Evolutionary conservation across 2,797 vertebrate species (phyloP), one percentile per base, ranked within the genome.

Genomic region (Myotis planiceps): DNA sequence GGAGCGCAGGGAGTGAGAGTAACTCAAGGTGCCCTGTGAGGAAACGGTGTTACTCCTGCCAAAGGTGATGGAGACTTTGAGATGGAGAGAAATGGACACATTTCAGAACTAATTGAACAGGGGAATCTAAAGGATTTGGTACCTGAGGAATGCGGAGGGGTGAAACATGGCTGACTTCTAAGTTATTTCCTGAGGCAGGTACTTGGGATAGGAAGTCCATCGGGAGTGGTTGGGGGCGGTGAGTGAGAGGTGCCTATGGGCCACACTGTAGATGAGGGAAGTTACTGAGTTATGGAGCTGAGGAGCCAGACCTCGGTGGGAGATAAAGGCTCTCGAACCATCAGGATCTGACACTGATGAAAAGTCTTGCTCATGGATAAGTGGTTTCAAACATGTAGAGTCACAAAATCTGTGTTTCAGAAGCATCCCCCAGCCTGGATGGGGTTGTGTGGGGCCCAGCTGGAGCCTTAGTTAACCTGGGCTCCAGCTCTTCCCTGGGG

Each of bases 251-350:
- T 45, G 9, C 32, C 25, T 23, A 42, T 15, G 47, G 60, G 83
- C 39, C 18, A 27, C 39, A 18, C 15, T 25, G 51, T 51, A 42
- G 49, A 45, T n/a, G 66, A 49, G 34, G 23, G 37, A 63, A 13
- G 16, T 32, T n/a, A 47, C 25, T 29, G 53, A 71, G n/a, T 23
- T 27, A 7, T 13, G 2, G 15, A 6, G 69, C 37, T 39, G 25
- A n/a, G 81, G 42, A 75, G 53, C n/a, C 42, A 15, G 55, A 55
- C 49, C 21, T 27, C 6, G 1, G 47, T 1, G 1, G 47, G 69
- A 51, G n/a, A 45, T 0, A 16, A 76, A 89, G 25, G 10, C 55
- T 51, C 3, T 37, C 2, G 0, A 7, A 6, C 6, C 39, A 1
- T 47, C 34, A 39, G 86, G 55, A 27, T 47, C 39, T 53, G 66